A percentile compares a stretch with the other conserved stretches of the same genome.
These are phyloP conservation scores for Hirtodrosophila confusa DNA, from an alignment of 2,888 invertebrate species.

Conservation along the genomic window DNA sequence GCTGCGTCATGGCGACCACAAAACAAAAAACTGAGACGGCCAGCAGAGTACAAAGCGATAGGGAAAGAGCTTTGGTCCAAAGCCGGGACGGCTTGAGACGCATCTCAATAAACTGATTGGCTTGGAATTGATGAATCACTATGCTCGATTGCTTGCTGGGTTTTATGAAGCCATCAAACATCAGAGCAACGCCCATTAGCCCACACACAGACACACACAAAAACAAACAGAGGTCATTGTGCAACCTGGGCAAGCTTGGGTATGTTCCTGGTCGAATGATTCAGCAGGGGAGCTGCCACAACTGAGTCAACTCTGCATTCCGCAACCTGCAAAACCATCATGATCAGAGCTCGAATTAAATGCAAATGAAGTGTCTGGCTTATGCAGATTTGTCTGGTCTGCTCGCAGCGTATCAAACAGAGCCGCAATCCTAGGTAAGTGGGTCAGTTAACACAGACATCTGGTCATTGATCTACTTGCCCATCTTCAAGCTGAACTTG, in stretches of 20 bases:
- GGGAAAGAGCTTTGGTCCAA: slow-evolving; percentile 11
- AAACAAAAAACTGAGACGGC: slow-evolving; percentile 40
- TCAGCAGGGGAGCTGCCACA: slow-evolving; percentile 5
- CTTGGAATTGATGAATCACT: slow-evolving; percentile 67
- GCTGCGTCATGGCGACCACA: slow-evolving; percentile 71
- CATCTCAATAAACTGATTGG: slow-evolving; percentile 48
- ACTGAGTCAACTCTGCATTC: slow-evolving; percentile 22
- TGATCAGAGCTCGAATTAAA: slow-evolving; percentile 24
- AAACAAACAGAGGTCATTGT: slow-evolving; percentile 19
- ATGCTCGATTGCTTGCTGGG: slow-evolving; percentile 26
- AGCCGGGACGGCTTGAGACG: slow-evolving; percentile 25
- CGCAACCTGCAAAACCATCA: not conserved
- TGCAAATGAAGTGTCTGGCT: slow-evolving; percentile 52
- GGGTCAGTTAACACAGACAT: slow-evolving; percentile 37
- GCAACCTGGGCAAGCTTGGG: slow-evolving; percentile 27
- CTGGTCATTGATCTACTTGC: slow-evolving; percentile 42
- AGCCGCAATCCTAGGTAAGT: slow-evolving; percentile 16
- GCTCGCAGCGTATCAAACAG: slow-evolving; percentile 22
- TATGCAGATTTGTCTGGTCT: slow-evolving; percentile 50
- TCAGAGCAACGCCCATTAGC: slow-evolving; percentile 17
- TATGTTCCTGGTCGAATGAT: slow-evolving; percentile 27
- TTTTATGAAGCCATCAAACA: slow-evolving; percentile 61
- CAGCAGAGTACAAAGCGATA: slow-evolving; percentile 22
- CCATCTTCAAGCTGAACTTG: slow-evolving; percentile 61
- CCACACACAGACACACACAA: slow-evolving; percentile 27